Conservation (phyloP, 2,113 vertebrate genomes). For the Lethenteron reissneri region DNA sequence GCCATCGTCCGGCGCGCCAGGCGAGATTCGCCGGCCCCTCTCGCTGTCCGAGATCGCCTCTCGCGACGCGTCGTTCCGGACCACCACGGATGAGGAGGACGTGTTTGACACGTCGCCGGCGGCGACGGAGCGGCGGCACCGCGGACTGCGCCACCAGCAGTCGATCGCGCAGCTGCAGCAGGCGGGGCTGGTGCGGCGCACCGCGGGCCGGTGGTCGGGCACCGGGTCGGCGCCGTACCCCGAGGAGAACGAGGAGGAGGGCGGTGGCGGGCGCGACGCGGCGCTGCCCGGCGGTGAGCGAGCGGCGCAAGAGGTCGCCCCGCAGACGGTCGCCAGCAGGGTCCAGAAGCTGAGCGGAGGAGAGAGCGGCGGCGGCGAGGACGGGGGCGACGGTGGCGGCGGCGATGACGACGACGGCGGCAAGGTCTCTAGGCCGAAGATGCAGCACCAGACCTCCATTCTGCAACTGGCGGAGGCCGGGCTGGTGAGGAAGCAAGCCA, state of each 20-base stretch:
- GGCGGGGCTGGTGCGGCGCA: conserved; percentile 1
- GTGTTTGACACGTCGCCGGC: background rate
- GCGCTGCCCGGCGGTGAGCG: too few relatives aligned
- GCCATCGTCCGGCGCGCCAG: background rate
- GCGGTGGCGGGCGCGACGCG: too few relatives aligned
- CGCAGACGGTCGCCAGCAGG: too few relatives aligned
- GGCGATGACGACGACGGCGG: too few relatives aligned
- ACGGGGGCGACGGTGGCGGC: too few relatives aligned
- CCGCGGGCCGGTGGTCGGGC: background rate
- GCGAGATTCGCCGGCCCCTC: background rate
- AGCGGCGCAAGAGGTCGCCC: too few relatives aligned
- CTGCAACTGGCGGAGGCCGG: too few relatives aligned
- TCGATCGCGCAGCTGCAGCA: background rate
- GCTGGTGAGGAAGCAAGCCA: too few relatives aligned
- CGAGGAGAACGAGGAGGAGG: background rate
- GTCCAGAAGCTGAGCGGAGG: too few relatives aligned
- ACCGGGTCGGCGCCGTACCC: background rate
- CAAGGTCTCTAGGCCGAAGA: too few relatives aligned
- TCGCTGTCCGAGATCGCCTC: conserved; percentile 1
- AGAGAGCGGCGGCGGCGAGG: too few relatives aligned
- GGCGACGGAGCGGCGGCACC: background rate
- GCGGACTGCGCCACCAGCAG: conserved; percentile 1
- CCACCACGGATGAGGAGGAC: background rate
- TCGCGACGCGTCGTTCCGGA: background rate
- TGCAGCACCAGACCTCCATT: too few relatives aligned